Base-by-base conservation (phyloP, 2,888 invertebrate species). In the Nemotelus pantherinus region DNA sequence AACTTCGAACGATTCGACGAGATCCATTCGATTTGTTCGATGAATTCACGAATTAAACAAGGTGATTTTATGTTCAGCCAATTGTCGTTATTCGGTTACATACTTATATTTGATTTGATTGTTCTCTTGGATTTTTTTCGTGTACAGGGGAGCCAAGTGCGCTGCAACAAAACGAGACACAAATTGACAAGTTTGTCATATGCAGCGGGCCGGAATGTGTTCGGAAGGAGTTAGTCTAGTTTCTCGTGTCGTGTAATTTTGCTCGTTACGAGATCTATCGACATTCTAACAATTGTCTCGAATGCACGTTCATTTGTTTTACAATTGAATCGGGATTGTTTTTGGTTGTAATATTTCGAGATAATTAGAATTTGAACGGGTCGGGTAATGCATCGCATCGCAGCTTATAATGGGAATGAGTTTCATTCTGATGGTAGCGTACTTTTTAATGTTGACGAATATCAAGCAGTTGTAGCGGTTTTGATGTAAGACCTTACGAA, bases 231-330 rank as follows among this genome's bases (percentile, higher is more conserved):
- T 74, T 74, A 48, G 3, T 60, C 41, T 57, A 7, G 9, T 45
- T 43, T 25, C 25, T 5, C 10, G 25, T 41, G 63, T 63, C 50
- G 41, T 74, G 58, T 58, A 47, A 25, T 74, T 57, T 60, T 63
- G 74, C 48, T 74, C 74, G 50, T 60, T 60, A 74, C 63, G 39
- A 74, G 63, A 63, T 74, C 63, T 74, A 74, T 74, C 63, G 63
- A 48, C 47, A 25, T 63, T 43, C 45, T 25, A 50, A 74, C 74
- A 74, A 74, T 74, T 60, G 74, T 74, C 63, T 74, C 48, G 63
- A 74, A 39, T 74, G 74, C 74, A 74, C 74, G 74, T 74, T 74
- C 50, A 74, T 74, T 74, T 74, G 74, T 74, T 74, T 74, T 48
- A 74, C 74, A 74, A 63, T 74, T 55, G 70, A 70, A 70, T 70